phyloP scores from a whole-genome alignment of 1,140 invertebrate species.

The Cepaea nemoralis region DNA sequence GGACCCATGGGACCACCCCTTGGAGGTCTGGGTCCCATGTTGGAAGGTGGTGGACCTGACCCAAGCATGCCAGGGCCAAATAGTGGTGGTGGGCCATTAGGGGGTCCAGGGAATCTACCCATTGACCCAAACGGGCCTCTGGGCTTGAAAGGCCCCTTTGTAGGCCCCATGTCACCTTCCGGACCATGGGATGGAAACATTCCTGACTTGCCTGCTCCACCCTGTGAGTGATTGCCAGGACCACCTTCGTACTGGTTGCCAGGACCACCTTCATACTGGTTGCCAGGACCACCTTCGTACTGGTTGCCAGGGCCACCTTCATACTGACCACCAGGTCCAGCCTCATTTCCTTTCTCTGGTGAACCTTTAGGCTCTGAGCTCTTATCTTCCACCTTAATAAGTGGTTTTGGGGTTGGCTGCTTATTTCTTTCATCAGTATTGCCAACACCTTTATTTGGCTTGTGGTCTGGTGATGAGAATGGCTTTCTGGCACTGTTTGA shows the following conservation, averaged over 20 bases:
- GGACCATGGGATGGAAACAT: slow-evolving; percentile 17
- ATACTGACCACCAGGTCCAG: too few relatives aligned
- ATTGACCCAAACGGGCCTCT: slow-evolving; percentile 28
- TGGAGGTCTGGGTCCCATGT: neutral
- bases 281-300: neutral
- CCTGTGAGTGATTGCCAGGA: neutral
- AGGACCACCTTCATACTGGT: neutral
- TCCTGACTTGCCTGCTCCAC: slow-evolving; percentile 29
- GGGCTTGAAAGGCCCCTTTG: slow-evolving; percentile 20
- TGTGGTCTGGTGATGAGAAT: neutral
- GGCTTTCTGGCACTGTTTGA: neutral
- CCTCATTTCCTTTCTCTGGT: neutral
- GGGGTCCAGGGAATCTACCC: slow-evolving; percentile 28
- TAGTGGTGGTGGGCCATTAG: slow-evolving; percentile 27
- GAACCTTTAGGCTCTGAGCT: neutral
- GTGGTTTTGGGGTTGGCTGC: slow-evolving; percentile 20
- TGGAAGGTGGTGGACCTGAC: slow-evolving; percentile 11
- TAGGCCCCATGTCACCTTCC: slow-evolving; percentile 6
- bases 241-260: slow-evolving; percentile 7
- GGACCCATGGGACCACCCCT: slow-evolving; percentile 1
- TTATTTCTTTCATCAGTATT: neutral
- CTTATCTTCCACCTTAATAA: slow-evolving; percentile 21
- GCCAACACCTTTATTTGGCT: neutral
- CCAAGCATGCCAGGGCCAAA: slow-evolving; percentile 36
- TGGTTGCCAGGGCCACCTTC: too few relatives aligned